These are phyloP conservation scores for Poeciliopsis prolifica DNA, from an alignment of 2,113 vertebrate genomes.

Conservation along the genomic window DNA sequence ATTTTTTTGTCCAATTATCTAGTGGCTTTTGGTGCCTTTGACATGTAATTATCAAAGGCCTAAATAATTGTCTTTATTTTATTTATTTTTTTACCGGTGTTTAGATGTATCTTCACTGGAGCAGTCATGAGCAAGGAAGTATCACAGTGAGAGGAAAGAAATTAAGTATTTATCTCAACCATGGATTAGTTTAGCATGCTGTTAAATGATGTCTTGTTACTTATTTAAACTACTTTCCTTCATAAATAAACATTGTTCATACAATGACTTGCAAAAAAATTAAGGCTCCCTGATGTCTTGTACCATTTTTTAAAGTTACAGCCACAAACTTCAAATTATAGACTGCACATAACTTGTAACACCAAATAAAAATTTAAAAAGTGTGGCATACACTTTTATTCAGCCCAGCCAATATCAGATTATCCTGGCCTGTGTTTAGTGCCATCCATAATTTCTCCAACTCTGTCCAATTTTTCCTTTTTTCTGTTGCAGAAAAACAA, in stretches of 20 bases:
- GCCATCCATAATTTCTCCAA: not conserved
- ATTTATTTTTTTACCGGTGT: conserved; percentile 66
- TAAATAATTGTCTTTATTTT: conserved; percentile 83
- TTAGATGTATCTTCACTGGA: conserved; percentile 73
- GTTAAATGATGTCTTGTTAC: conserved; percentile 70
- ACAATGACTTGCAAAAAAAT: not conserved
- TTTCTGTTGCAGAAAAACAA: too few relatives aligned
- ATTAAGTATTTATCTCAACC: conserved; percentile 79
- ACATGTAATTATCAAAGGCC: conserved; percentile 85
- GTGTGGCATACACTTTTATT: too few relatives aligned
- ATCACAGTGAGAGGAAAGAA: conserved; percentile 75
- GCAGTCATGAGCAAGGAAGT: conserved; percentile 62
- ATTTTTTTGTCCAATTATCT: conserved; percentile 83
- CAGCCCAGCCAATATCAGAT: too few relatives aligned
- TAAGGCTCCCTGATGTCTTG: not conserved
- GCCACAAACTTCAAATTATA: too few relatives aligned
- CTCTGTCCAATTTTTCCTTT: too few relatives aligned
- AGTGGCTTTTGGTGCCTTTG: conserved; percentile 81
- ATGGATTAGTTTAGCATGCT: conserved; percentile 76
- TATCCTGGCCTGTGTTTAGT: too few relatives aligned
- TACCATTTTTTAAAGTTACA: not conserved
- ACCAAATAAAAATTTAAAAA: too few relatives aligned
- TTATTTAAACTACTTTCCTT: conserved; percentile 68
- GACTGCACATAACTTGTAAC: too few relatives aligned
- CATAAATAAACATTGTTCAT: conserved; percentile 75